Conservation (phyloP, 2,113 vertebrate species). For the Brienomyrus brachyistius region DNA sequence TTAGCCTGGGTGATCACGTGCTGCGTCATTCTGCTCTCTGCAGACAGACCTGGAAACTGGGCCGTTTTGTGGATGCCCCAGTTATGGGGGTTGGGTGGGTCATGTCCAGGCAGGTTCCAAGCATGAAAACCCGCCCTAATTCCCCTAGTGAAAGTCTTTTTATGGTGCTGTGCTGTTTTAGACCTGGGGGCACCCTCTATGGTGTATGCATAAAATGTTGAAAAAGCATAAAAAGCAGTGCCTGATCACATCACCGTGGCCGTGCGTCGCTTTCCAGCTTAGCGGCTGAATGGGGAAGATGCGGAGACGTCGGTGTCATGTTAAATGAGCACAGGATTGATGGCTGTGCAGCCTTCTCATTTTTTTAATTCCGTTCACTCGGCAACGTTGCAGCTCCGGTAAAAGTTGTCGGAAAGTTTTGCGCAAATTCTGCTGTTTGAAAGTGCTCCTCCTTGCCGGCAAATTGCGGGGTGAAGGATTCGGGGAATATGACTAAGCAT, state of each 20-base stretch:
- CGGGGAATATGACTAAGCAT: slow-evolving; percentile 59
- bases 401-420: slow-evolving; percentile 12
- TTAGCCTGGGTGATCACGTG: background rate
- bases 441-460: slow-evolving; percentile 31
- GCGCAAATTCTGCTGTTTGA: slow-evolving; percentile 11
- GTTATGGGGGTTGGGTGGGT: background rate
- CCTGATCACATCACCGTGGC: background rate
- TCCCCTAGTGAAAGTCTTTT: background rate
- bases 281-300: background rate
- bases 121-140: background rate
- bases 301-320: background rate
- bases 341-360: background rate
- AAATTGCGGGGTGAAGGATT: slow-evolving; percentile 59
- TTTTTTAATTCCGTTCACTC: background rate
- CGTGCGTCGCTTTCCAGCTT: slow-evolving; percentile 42
- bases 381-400: background rate
- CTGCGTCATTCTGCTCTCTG: background rate
- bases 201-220: no score
- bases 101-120: background rate
- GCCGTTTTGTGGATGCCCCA: background rate
- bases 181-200: background rate
- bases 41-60: background rate
- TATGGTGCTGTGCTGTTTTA: background rate
- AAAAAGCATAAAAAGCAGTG: background rate
- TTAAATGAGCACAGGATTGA: background rate